A percentile compares a stretch with the other conserved stretches of the same genome.
These are phyloP conservation scores for Nesogale talazaci DNA, from an alignment of 2,113 vertebrate species.

Conservation along the genomic window DNA sequence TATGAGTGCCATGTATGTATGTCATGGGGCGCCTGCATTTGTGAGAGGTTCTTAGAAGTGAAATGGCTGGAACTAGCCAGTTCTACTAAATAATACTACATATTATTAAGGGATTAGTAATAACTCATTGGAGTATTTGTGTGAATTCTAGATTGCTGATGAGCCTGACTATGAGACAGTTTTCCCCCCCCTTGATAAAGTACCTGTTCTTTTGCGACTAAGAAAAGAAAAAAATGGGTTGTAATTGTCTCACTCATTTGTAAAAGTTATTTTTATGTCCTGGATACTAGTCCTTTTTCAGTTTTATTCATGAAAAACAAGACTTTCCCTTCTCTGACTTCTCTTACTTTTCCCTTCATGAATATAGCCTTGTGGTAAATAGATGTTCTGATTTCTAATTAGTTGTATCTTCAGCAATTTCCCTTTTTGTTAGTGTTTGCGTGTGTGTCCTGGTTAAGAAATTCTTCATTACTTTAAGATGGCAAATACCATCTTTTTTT, in stretches of 20 bases:
- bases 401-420: not conserved
- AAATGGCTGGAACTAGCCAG: not conserved
- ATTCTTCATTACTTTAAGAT: constrained; percentile 29
- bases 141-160: not conserved
- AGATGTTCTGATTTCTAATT: constrained; percentile 42
- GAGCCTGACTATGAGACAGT: not conserved
- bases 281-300: constrained; percentile 1
- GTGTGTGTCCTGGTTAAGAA: constrained; percentile 20
- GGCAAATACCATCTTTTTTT: not conserved
- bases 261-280: constrained; percentile 28
- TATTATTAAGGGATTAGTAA: not conserved
- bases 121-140: constrained; percentile 9
- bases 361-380: not conserved
- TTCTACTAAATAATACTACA: not conserved
- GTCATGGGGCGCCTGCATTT: not conserved
- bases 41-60: constrained; percentile 2
- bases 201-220: constrained; percentile 15
- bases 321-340: not conserved
- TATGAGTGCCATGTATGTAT: not conserved
- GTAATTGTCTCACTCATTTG: constrained; percentile 39
- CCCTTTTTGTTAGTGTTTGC: not conserved
- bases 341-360: constrained; percentile 26
- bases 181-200: constrained; percentile 18
- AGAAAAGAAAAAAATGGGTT: not conserved
- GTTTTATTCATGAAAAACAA: not conserved